Percentiles rank a stretch among this genome's conserved stretches.
phyloP scores from a whole-genome alignment of 2,888 invertebrate species.

The Philonicus albiceps region DNA sequence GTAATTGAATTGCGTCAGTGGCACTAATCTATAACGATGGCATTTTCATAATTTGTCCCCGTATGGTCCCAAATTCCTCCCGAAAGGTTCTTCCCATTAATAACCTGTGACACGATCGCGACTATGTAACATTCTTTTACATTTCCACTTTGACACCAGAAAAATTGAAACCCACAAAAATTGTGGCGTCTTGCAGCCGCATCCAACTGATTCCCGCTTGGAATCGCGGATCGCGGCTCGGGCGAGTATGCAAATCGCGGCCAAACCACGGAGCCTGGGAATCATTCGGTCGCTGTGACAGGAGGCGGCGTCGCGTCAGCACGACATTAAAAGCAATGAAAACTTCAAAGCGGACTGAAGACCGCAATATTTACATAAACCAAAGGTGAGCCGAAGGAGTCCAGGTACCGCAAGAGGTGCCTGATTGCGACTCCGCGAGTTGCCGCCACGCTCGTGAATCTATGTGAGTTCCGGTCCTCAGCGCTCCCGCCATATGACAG shows the following conservation, averaged over 20 bases:
- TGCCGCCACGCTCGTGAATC: conserved; percentile 22
- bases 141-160: conserved; percentile 1
- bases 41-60: neutral
- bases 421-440: neutral
- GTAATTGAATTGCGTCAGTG: neutral
- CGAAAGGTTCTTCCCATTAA: neutral
- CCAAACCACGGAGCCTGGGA: neutral
- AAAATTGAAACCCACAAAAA: conserved; percentile 17
- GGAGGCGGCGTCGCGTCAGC: conserved; percentile 32
- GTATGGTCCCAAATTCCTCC: neutral
- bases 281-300: conserved; percentile 8
- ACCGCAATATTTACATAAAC: conserved; percentile 27
- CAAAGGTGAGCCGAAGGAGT: conserved; percentile 22
- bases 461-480: conserved; percentile 38
- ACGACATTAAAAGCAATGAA: conserved; percentile 37
- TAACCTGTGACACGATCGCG: neutral
- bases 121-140: neutral
- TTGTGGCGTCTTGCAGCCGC: neutral
- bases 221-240: neutral
- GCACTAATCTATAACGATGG: neutral
- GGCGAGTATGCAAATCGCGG: conserved; percentile 22
- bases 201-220: conserved; percentile 15
- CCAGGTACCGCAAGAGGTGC: conserved; percentile 33
- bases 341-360: conserved; percentile 17
- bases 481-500: conserved; percentile 10